Percentiles rank a stretch among this genome's conserved stretches.
Evolutionary conservation across 2,113 vertebrate species (phyloP).

Genomic region (Lipotes vexillifer): DNA sequence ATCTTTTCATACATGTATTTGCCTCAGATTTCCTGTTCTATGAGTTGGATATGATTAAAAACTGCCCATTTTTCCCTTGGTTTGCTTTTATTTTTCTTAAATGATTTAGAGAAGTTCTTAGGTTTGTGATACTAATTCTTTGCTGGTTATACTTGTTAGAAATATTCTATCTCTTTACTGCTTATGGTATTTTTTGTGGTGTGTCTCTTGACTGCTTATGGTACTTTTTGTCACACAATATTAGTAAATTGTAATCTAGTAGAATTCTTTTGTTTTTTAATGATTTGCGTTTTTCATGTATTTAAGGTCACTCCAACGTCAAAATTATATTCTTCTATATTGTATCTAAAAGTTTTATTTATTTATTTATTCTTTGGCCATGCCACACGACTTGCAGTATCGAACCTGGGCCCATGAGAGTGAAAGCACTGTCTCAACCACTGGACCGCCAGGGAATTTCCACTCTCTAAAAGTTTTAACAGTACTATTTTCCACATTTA

Average conservation of each 20-base stretch:
- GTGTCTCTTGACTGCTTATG: neutral
- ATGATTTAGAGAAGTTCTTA: neutral
- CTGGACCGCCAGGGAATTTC: neutral
- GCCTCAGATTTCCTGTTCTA: neutral
- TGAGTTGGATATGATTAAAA: neutral
- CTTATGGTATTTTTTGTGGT: neutral
- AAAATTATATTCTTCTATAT: neutral
- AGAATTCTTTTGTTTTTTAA: neutral
- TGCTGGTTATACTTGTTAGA: neutral
- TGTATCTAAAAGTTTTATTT: neutral
- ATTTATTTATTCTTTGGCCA: neutral
- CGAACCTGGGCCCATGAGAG: neutral
- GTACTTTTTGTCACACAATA: neutral
- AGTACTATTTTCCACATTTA: neutral
- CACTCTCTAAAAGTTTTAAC: neutral
- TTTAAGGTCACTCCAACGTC: neutral
- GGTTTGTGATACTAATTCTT: neutral
- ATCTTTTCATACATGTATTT: neutral
- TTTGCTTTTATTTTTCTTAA: constrained; percentile 9
- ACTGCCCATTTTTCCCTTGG: neutral
- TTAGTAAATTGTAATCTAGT: neutral
- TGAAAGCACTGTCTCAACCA: neutral
- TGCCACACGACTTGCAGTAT: neutral
- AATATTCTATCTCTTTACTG: neutral
- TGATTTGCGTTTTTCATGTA: neutral